Evolutionary conservation across 1,140 invertebrate species (phyloP), one percentile per base, ranked within the genome.

Genomic region (Drosophila athabasca): DNA sequence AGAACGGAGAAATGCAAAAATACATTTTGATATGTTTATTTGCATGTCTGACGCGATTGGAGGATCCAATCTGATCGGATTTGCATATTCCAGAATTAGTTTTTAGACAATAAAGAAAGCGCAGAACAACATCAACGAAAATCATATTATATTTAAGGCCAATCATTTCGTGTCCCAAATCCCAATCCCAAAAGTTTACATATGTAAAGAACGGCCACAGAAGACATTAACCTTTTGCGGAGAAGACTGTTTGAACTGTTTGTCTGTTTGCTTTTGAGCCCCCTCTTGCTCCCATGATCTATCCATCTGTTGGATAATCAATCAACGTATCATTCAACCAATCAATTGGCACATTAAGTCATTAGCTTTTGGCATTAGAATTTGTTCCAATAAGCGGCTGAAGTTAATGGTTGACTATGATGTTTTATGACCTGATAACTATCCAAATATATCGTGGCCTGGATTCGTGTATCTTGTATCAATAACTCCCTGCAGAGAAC

Each of bases 151-250:
- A 50, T 35, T 46, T 54, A 53, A 11, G 57, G 35, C 51, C 13
- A 22, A 15, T n/a, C 8, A 52, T 29, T 24, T 19, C 44, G 54
- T 53, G 43, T 29, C 44, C 50, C n/a, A 35, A 53, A n/a, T 41
- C 6, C 43, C 13, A 19, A 19, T 19, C 1, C 22, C 46, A 48
- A 39, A 9, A 31, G 13, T 13, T 29, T 46, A 57, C n/a, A 41
- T 45, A 19, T 64, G 46, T 29, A 52, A 65, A 78, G 39, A 70
- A 71, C 48, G 66, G 55, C n/a, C 8, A 17, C 8, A 46, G 44
- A 79, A 79, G 78, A 65, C 83, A 76, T 64, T 88, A 78, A 88
- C 78, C 78, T 75, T 54, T 61, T 31, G 57, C 6, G 15, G 3
- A 13, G 24, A 9, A 22, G 43, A 17, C 51, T 6, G 11, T 46